Evolutionary conservation across 2,888 invertebrate species (phyloP).

Genomic region (Diadromus collaris): DNA sequence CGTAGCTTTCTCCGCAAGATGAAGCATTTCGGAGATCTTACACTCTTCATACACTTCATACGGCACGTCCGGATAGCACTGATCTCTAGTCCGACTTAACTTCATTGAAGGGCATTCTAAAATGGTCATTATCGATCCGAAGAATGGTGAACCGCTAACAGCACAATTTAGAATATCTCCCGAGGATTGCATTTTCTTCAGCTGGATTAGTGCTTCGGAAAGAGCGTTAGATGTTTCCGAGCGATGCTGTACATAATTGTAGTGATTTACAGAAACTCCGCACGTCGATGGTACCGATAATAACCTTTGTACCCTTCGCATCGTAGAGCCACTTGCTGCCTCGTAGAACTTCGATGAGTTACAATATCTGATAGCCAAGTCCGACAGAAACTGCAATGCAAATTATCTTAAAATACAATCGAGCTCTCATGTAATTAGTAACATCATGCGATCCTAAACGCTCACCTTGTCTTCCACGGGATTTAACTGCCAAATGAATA

Average conservation of each 20-base stretch:
- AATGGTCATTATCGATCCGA: constrained; percentile 77
- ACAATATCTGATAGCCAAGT: constrained; percentile 78
- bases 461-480: constrained; percentile 66
- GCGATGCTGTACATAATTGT: too few relatives aligned
- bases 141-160: constrained; percentile 77
- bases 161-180: constrained; percentile 78
- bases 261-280: too few relatives aligned
- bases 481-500: constrained; percentile 75
- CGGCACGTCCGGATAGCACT: too few relatives aligned
- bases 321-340: constrained; percentile 83
- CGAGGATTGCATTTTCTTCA: constrained; percentile 70
- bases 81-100: too few relatives aligned
- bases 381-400: not conserved
- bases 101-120: constrained; percentile 65
- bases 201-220: constrained; percentile 71
- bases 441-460: not conserved
- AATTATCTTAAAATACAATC: not conserved
- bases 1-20: constrained; percentile 68
- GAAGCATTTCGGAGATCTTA: too few relatives aligned
- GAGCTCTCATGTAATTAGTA: not conserved
- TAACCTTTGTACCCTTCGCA: constrained; percentile 82
- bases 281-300: too few relatives aligned
- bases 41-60: too few relatives aligned
- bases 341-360: constrained; percentile 84
- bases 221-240: too few relatives aligned